Evolutionary conservation across 2,797 vertebrate species (phyloP), one percentile per base, ranked within the genome.

Genomic region (Arctocebus calabarensis): DNA sequence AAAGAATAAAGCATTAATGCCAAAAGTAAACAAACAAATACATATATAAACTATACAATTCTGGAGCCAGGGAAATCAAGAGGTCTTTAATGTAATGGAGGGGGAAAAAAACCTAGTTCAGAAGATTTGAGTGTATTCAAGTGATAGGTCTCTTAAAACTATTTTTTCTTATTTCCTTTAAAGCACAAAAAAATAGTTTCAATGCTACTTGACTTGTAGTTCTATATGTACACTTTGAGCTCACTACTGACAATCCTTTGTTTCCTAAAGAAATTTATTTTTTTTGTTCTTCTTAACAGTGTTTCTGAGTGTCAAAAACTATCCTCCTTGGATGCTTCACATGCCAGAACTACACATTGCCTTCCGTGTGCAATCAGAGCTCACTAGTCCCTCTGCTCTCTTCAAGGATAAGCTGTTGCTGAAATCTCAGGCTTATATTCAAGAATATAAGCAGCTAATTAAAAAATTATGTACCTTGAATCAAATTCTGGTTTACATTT

Each of bases 1-100:
- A 64, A 77, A 84, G 71, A 91, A 94, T 87, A 90, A 92, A 81
- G 66, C 55, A 96, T 68, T 78, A 89, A 73, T 84, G 45, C 5
- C 52, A 61, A 94, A 62, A 91, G 48, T 71, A 78, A 95, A 78
- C 14, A 66, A 25, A 82, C 10, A 91, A 57, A 84, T 22, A 91
- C 1, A 91, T 61, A 77, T 55, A 71, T 45, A 64, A 74, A 66
- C 57, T 74, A 77, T 10, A 90, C 40, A 92, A 88, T 73, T 94
- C 90, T 52, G n/a, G 52, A 93, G 32, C 45, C 64, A n/a, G 75
- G 59, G 73, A 94, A 90, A 94, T 84, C 84, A 96, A 84, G 55
- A 90, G 57, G 37, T 73, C 55, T 94, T 83, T 85, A 88, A 88
- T 74, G 20, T 34, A 89, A 96, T 29, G 9, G 48, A 12, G 34